Evolutionary conservation across 2,888 invertebrate genomes (phyloP), one percentile per base, ranked within the genome.

Genomic region (Drosophila limbata): DNA sequence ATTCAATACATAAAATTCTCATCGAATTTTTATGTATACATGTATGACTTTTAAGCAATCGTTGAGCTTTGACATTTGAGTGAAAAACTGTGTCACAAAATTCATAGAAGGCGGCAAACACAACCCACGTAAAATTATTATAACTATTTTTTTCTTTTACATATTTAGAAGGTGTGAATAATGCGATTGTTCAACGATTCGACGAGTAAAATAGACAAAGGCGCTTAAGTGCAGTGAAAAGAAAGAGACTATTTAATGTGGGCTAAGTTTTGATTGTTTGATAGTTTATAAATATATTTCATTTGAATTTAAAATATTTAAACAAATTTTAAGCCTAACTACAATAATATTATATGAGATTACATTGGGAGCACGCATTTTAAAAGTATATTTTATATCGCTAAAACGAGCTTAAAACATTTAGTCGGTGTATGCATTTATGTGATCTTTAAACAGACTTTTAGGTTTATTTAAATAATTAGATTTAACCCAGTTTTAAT

Each of bases 41-140:
- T 57, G 48, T 56, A 45, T 56, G 47, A 57, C n/a, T 48, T 28
- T 60, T 37, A 55, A 51, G 10, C 31, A 5, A 33, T 31, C n/a
- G 28, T 21, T 40, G 59, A 44, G 9, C 85, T 84, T 78, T 82
- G 78, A 78, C 82, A 77, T 82, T 84, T 56, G 37, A 39, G 68
- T 48, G 68, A 39, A 75, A 77, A 80, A 70, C 55, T 69, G 28
- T 57, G 79, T 69, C 73, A 73, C 48, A 64, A 28, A 62, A 44
- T 52, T 61, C 37, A 55, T 63, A 56, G 73, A 50, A 73, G 75
- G 65, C 67, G 59, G 37, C 19, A 44, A 55, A n/a, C 37, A 42
- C 28, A 40, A 33, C 82, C 84, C 75, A 84, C 82, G 65, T 64
- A 50, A 59, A 45, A 13, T 21, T 48, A 17, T n/a, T 50, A 31